A percentile compares a stretch with the other conserved stretches of the same genome.
These are phyloP conservation scores for Embidobia sp. DNA, from an alignment of 2,888 invertebrate genomes.

Conservation along the genomic window DNA sequence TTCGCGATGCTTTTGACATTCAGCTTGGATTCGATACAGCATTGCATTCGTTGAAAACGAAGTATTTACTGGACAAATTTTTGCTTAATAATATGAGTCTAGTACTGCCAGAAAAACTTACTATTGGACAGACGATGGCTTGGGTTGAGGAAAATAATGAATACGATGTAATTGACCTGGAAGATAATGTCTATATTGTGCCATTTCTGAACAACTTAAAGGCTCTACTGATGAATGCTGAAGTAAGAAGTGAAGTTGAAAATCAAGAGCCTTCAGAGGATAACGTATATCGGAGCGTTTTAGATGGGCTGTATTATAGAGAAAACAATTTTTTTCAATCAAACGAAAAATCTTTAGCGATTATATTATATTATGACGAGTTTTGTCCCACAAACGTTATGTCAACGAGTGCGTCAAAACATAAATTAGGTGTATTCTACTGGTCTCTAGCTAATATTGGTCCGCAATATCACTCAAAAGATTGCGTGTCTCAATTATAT, in stretches of 20 bases:
- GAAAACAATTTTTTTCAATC: slow-evolving; percentile 43
- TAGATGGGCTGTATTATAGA: slow-evolving; percentile 63
- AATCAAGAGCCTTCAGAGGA: neutral
- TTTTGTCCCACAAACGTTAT: slow-evolving; percentile 3
- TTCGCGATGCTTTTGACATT: no score
- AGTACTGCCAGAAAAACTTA: no score
- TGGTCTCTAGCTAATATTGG: slow-evolving; percentile 22
- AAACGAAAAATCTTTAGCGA: slow-evolving; percentile 51
- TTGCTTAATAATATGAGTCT: no score
- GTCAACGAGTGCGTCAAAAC: slow-evolving; percentile 4
- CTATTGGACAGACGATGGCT: no score
- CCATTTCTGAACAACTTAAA: no score
- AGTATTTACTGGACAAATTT: no score
- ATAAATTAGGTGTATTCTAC: slow-evolving; percentile 26
- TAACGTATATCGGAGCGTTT: slow-evolving; percentile 24
- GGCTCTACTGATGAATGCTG: neutral
- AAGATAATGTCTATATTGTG: no score
- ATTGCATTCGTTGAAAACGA: no score
- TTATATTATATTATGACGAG: slow-evolving; percentile 47
- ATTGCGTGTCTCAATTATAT: slow-evolving; percentile 40
- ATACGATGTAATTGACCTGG: no score
- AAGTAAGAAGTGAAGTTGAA: neutral
- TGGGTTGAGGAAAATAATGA: no score
- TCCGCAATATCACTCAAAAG: slow-evolving; percentile 1
- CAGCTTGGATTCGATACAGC: no score